These are phyloP conservation scores for Rhagonycha fulva DNA, from an alignment of 2,888 invertebrate species.

Conservation along the genomic window DNA sequence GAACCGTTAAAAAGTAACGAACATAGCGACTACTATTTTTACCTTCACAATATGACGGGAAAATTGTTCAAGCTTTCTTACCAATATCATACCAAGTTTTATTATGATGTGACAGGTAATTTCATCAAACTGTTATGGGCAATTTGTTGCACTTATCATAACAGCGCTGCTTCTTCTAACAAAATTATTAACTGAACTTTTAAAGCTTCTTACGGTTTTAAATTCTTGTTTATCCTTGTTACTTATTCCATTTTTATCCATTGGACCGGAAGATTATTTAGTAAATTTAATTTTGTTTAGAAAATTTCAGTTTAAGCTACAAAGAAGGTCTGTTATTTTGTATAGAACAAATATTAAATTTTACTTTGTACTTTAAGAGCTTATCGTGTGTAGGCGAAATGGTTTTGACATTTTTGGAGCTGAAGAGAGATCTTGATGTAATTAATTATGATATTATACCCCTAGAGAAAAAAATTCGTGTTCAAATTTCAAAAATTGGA, in stretches of 20 bases:
- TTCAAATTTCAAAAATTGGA: not conserved
- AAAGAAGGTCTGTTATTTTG: not conserved
- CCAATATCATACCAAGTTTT: not conserved
- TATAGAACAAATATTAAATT: not conserved
- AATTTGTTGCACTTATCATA: not conserved
- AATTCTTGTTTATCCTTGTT: not conserved
- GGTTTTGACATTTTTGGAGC: not conserved
- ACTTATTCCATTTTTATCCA: not conserved
- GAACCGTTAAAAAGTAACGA: not conserved
- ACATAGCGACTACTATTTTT: not conserved
- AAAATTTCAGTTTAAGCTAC: not conserved
- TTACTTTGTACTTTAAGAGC: not conserved
- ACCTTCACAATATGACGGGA: not conserved
- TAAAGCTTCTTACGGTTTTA: not conserved
- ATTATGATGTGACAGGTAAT: not conserved
- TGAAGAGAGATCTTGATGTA: not conserved
- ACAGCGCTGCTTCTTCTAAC: not conserved
- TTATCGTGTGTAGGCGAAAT: not conserved
- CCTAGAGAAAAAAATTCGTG: not conserved
- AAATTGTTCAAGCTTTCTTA: not conserved
- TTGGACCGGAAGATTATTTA: not conserved
- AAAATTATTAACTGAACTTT: not conserved
- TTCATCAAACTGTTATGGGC: not conserved
- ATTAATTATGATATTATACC: not conserved
- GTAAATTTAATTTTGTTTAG: not conserved